phyloP scores from a whole-genome alignment of 1,140 invertebrate species.

The Mamestra configurata region DNA sequence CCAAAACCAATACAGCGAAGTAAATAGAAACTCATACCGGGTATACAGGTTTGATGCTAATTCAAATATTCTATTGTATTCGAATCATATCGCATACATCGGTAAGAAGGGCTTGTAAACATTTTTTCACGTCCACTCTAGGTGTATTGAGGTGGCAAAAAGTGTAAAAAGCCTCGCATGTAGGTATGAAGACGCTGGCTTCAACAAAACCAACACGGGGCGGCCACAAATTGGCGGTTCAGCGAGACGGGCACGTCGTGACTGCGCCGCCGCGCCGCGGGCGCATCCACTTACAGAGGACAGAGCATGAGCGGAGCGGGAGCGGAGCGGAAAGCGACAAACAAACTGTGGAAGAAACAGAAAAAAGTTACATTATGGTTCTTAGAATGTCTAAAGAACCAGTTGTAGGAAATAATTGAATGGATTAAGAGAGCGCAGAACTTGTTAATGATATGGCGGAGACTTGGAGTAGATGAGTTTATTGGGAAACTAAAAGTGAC shows the following conservation, averaged over 20 bases:
- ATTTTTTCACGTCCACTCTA: slow-evolving; percentile 55
- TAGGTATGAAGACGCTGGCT: slow-evolving; percentile 82
- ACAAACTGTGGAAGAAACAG: not conserved
- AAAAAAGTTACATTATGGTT: no score
- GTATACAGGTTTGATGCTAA: slow-evolving; percentile 41
- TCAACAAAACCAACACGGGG: slow-evolving; percentile 87
- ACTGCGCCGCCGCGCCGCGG: slow-evolving; percentile 72
- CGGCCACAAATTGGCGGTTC: slow-evolving; percentile 85
- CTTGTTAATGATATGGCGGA: no score
- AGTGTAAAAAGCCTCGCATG: slow-evolving; percentile 71
- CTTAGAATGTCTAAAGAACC: no score
- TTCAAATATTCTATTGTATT: slow-evolving; percentile 50
- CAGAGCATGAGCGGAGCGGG: slow-evolving; percentile 61
- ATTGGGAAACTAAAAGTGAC: no score
- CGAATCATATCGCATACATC: slow-evolving; percentile 51
- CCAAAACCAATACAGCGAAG: slow-evolving; percentile 33
- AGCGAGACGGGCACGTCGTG: slow-evolving; percentile 76
- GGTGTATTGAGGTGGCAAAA: slow-evolving; percentile 69
- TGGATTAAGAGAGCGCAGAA: no score
- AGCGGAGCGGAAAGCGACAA: slow-evolving; percentile 40
- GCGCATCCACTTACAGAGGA: slow-evolving; percentile 52
- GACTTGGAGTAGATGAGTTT: no score
- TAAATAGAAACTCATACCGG: slow-evolving; percentile 25
- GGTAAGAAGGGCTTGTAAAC: slow-evolving; percentile 47
- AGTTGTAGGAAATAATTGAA: no score